Base-by-base conservation (phyloP, 2,888 invertebrate species). In the Julus scanicus region DNA sequence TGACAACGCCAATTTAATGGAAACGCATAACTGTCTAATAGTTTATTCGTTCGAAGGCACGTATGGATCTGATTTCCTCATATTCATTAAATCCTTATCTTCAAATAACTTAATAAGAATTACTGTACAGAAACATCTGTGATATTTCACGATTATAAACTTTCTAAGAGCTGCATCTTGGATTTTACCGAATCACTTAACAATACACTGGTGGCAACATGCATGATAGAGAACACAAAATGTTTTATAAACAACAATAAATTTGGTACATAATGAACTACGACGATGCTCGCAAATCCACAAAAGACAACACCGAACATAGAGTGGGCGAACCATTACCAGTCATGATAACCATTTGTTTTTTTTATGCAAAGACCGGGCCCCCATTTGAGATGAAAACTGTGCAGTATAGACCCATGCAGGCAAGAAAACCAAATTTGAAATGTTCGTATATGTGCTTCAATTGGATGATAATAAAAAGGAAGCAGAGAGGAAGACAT, bases 401-500 rank as follows among this genome's bases (percentile, higher is more conserved):
- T 80, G 37, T 71, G 71, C 37, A 8, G 13, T 37, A 15, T 37
- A 80, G 37, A 39, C 37, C 80, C 80, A 80, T 9, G 80, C 37
- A 80, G 80, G 37, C 80, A 80, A 37, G 80, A 15, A 80, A 80
- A 80, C 37, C 15, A 29, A 80, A 80, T 37, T 39, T 80, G 80
- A 80, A 80, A 29, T 39, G 80, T 13, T 39, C 80, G 37, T 80
- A 80, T 15, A 80, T 80, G 80, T 13, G 80, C 80, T 15, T 80
- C 37, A 80, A 80, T 37, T 80, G 37, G 80, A 80, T 39, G 80
- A 80, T 80, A 37, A 80, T 80, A 80, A 80, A 80, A 80, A 80
- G 80, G 80, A 80, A 80, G 80, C 80, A 80, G 80, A 80, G 37
- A 80, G 80, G 80, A 80, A 80, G 80, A 80, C 80, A 37, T 15